phyloP scores from a whole-genome alignment of 1,140 invertebrate genomes.

The Penaeus indicus region DNA sequence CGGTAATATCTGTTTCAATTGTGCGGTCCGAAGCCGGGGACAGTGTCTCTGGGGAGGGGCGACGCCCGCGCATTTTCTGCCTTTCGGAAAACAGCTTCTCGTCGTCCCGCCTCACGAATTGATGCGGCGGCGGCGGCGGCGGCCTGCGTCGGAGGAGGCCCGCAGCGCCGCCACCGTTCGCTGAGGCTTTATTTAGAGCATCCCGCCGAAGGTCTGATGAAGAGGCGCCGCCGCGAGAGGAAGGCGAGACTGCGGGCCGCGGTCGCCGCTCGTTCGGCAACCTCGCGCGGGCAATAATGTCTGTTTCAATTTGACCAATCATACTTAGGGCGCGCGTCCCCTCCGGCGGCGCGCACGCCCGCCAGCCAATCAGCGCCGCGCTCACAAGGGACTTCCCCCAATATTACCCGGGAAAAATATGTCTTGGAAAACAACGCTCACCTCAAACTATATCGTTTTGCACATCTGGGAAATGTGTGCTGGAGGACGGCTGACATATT shows the following conservation, averaged over 20 bases:
- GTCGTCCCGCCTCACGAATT: no score
- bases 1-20: conserved; percentile 64
- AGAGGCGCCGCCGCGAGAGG: no score
- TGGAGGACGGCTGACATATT: conserved; percentile 43
- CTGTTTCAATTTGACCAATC: conserved; percentile 64
- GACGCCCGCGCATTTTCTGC: conserved; percentile 21
- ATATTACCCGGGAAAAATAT: conserved; percentile 56
- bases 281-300: conserved; percentile 52
- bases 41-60: conserved; percentile 29
- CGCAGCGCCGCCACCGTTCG: no score
- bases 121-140: no score
- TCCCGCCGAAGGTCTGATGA: no score
- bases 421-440: conserved; percentile 55
- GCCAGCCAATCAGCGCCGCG: conserved; percentile 53
- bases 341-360: conserved; percentile 50
- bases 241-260: no score
- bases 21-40: conserved; percentile 60
- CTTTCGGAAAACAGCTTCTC: not conserved
- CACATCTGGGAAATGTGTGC: conserved; percentile 58
- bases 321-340: conserved; percentile 56
- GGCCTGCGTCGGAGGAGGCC: no score
- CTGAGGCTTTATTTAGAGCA: no score
- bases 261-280: conserved; percentile 37
- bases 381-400: conserved; percentile 43
- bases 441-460: conserved; percentile 60